These are phyloP conservation scores for Dipodomys spectabilis DNA, from an alignment of 2,113 vertebrate species.

Conservation along the genomic window DNA sequence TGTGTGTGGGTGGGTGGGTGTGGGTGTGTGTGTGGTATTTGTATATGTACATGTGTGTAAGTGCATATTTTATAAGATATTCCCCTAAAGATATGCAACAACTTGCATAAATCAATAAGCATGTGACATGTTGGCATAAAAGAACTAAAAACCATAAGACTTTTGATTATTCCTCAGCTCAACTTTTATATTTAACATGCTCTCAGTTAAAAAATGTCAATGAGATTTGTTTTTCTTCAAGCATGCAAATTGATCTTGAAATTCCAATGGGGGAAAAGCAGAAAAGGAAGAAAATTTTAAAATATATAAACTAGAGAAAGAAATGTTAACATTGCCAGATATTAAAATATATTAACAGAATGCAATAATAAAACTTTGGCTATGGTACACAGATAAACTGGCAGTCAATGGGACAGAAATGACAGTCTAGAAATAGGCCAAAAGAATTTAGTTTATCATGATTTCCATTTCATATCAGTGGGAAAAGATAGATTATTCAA, in stretches of 20 bases:
- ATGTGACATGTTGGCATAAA: background rate
- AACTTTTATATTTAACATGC: background rate
- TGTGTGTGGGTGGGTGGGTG: background rate
- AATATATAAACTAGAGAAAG: background rate
- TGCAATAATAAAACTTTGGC: constrained; percentile 51
- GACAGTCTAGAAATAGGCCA: constrained; percentile 52
- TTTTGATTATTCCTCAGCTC: background rate
- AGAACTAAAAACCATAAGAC: background rate
- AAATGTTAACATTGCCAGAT: background rate
- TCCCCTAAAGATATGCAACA: background rate
- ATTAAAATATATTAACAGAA: constrained; percentile 15
- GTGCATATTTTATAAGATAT: background rate
- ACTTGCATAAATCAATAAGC: background rate
- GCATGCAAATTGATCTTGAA: background rate
- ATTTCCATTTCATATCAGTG: constrained; percentile 60
- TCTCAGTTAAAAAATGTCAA: background rate
- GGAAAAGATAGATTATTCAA: constrained; percentile 67
- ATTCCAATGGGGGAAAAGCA: constrained; percentile 19
- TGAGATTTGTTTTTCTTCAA: constrained; percentile 8
- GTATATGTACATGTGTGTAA: background rate
- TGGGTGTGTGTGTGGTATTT: background rate
- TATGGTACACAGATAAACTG: constrained; percentile 11
- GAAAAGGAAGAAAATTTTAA: background rate
- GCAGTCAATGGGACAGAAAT: constrained; percentile 9
- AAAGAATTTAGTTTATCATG: constrained; percentile 49